Percentiles rank a stretch among this genome's conserved stretches.
These are phyloP conservation scores for Cryptoblepharus egeriae DNA, from an alignment of 2,797 vertebrate genomes.

Conservation along the genomic window DNA sequence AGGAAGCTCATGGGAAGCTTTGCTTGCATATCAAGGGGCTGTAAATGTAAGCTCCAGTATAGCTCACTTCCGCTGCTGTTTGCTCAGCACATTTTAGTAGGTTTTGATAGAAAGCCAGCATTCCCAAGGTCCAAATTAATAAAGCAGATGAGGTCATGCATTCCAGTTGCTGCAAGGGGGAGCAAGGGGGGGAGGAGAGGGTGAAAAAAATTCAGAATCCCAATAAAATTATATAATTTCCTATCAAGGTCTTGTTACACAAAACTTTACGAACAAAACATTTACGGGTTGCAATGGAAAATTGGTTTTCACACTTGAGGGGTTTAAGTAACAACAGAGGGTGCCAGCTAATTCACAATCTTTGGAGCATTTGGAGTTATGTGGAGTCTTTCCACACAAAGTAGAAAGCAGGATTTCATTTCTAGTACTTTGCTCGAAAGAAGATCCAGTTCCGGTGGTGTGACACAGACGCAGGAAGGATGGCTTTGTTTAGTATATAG, in stretches of 20 bases:
- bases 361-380: background rate
- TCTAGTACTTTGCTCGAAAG: background rate
- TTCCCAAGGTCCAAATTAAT: slow-evolving; percentile 47
- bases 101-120: slow-evolving; percentile 52
- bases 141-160: slow-evolving; percentile 61
- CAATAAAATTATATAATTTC: background rate
- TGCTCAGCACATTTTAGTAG: slow-evolving; percentile 53
- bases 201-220: background rate
- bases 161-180: slow-evolving; percentile 16
- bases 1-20: slow-evolving; percentile 33
- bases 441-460: background rate
- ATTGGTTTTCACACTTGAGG: background rate
- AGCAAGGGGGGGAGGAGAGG: background rate
- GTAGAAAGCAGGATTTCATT: background rate
- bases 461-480: background rate
- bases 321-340: background rate
- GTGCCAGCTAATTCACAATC: background rate
- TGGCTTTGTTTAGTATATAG: background rate
- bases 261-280: background rate
- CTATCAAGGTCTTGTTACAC: background rate
- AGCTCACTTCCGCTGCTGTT: slow-evolving; percentile 12
- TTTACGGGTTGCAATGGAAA: background rate
- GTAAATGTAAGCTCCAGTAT: slow-evolving; percentile 18
- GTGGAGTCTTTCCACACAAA: background rate
- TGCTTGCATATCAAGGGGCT: slow-evolving; percentile 16